Conservation (phyloP, 2,797 vertebrate genomes). For the Syndactyla subalaris region DNA sequence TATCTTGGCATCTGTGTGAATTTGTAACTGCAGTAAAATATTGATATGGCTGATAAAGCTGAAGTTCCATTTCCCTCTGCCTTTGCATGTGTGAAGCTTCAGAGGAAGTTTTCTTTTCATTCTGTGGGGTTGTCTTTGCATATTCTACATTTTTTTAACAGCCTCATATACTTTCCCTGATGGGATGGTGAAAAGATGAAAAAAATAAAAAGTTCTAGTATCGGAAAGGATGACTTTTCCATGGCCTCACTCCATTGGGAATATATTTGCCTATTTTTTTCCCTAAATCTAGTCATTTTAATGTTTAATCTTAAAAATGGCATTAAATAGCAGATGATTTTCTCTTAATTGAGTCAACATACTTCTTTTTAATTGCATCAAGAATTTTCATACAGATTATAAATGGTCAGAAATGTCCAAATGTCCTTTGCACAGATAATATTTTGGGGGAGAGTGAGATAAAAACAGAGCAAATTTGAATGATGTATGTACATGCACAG, state of each 20-base stretch:
- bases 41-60: constrained; percentile 77
- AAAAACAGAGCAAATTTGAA: background rate
- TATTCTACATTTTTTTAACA: background rate
- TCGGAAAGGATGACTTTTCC: background rate
- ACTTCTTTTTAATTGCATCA: background rate
- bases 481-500: background rate
- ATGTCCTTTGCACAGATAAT: background rate
- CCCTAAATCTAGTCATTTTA: background rate
- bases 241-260: background rate
- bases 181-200: background rate
- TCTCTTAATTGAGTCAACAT: background rate
- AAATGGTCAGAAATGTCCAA: background rate
- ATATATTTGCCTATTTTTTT: background rate
- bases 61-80: constrained; percentile 63
- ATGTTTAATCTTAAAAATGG: background rate
- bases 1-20: constrained; percentile 79
- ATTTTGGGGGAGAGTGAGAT: background rate
- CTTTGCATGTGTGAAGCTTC: constrained; percentile 52
- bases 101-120: constrained; percentile 36
- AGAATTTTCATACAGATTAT: background rate
- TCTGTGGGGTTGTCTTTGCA: background rate
- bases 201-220: background rate
- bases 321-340: background rate
- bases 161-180: background rate
- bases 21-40: constrained; percentile 81